Evolutionary conservation across 2,888 invertebrate species (phyloP), one percentile per base, ranked within the genome.

Genomic region (Dicyrtoma fusca): DNA sequence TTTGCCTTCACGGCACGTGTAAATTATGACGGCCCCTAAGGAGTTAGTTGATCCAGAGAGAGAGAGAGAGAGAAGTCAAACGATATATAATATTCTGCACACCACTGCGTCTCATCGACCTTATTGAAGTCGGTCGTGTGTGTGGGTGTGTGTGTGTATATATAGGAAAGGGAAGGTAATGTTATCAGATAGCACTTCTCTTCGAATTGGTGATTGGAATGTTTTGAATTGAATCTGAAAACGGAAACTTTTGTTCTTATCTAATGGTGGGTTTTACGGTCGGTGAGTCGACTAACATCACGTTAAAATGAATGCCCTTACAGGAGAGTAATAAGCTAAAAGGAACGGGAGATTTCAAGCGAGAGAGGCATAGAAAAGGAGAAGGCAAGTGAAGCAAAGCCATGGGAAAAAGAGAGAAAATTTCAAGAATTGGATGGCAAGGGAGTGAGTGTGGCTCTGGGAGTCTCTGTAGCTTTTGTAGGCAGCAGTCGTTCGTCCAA

Each of bases 181-280:
- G 62, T 26, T 62, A 61, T 61, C 69, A 34, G 47, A 49, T 59
- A 26, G 1, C 13, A 44, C 44, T 44, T 17, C 62, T 62, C 53
- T 64, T 44, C 57, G 57, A 55, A 71, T 71, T 17, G 64, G 65
- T 65, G 64, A 64, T 65, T 71, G 71, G 65, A 65, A 62, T 71
- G 65, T 55, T 65, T 71, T 71, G 64, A 64, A 64, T 59, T 71
- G 49, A 71, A 65, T 47, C 49, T 65, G 49, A 21, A 62, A 70
- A 55, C 63, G 62, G 57, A 68, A 57, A 65, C 71, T 71, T 65
- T 71, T 71, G 51, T 59, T 71, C 71, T 71, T 71, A 71, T 65
- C 71, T 65, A 65, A 49, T 64, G 49, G 49, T 49, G 34, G 63
- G 63, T 71, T 71, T 71, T 64, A 65, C 65, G 71, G 49, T 55